Evolutionary conservation across 2,113 vertebrate species (phyloP).

Genomic region (Poecile atricapillus): DNA sequence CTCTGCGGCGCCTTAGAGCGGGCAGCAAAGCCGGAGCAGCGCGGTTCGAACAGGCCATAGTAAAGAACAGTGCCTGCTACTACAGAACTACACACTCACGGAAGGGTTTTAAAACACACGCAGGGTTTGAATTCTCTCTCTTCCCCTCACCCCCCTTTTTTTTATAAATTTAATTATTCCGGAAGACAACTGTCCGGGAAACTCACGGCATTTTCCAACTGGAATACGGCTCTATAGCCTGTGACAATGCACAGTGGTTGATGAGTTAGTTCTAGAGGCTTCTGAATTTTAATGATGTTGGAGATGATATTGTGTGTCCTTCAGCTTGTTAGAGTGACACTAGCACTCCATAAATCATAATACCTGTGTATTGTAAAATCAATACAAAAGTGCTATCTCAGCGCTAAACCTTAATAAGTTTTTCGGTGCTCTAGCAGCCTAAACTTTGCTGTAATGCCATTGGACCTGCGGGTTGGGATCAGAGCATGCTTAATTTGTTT

Average conservation of each 20-base stretch:
- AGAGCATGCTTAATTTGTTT: constrained; percentile 98
- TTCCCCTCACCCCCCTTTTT: not conserved
- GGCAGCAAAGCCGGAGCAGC: not conserved
- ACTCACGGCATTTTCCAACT: constrained; percentile 56
- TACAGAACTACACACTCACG: not conserved
- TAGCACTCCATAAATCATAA: constrained; percentile 99
- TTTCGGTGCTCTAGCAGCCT: constrained; percentile 92
- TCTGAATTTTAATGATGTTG: constrained; percentile 99
- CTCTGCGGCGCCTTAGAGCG: not conserved
- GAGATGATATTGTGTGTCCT: constrained; percentile 99
- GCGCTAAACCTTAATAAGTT: constrained; percentile 98
- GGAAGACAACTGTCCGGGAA: constrained; percentile 37
- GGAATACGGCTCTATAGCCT: constrained; percentile 65
- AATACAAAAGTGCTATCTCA: constrained; percentile 99
- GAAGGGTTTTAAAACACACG: not conserved
- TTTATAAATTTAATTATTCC: not conserved
- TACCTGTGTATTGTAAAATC: constrained; percentile 99
- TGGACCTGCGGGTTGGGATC: constrained; percentile 94
- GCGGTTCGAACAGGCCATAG: not conserved
- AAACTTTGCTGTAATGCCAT: constrained; percentile 93
- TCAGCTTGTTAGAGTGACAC: constrained; percentile 99
- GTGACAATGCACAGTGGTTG: constrained; percentile 90
- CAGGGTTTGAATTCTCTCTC: not conserved
- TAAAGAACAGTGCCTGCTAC: not conserved
- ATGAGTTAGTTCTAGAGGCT: constrained; percentile 98